Base-by-base conservation (phyloP, 2,888 invertebrate genomes). In the Platycnemis pennipes region DNA sequence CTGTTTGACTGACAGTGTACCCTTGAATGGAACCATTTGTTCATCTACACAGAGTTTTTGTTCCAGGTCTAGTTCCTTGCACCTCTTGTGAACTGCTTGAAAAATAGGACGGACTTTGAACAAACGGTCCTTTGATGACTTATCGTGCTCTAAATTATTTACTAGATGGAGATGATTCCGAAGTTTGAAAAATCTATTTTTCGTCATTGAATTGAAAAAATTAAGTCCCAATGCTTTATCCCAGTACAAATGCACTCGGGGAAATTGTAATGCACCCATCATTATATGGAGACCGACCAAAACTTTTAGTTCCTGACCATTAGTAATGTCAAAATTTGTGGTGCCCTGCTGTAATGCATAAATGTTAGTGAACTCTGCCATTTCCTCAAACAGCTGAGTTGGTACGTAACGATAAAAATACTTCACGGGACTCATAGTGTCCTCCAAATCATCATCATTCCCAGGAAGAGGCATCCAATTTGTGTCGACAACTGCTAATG, bases 1-100 rank as follows among this genome's bases (percentile, higher is more conserved):
- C 94, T 96, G 95, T 94, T 96, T 95, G 31, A 95, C 94, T 94
- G 89, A 94, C 37, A 95, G 94, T 19, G 95, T 91, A 37, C 96
- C 96, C 94, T 95, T 95, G 95, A 95, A 96, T 56, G 56, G 56
- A 56, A 56, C 56, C 56, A 56, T 56, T 56, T 56, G 56, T 56
- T 56, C 96, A 95, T 96, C 95, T 13, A 96, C 95, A 88, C 95
- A 94, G 37, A 94, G 46, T 49, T 94, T 94, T 96, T 97, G 97
- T 94, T 96, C 96, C 94, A 96, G 96, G 95, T 97, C 97, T 97
- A 97, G 97, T 86, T 94, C 94, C 46, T 63, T 42, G 87, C 95
- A 95, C 45, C 95, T 94, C n/a, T 86, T 94, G 49, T 94, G 94
- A 56, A 95, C 91, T 45, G 94, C 69, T 53, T 95, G 95, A 94